phyloP scores from a whole-genome alignment of 2,888 invertebrate genomes.

The Drosophila neonasuta region DNA sequence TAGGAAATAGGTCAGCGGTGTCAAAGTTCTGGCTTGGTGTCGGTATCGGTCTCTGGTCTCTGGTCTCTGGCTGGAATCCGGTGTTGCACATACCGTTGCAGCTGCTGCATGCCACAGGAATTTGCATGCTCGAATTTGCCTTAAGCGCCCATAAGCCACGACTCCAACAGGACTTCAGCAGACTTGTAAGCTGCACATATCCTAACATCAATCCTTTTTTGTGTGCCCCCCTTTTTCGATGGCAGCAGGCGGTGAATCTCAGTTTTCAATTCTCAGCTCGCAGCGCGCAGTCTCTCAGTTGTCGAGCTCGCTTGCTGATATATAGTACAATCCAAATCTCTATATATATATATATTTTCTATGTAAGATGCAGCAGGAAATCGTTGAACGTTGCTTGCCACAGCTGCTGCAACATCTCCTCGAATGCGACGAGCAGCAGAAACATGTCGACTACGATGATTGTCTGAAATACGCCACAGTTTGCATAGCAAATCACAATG shows the following conservation, averaged over 20 bases:
- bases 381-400: conserved; percentile 21
- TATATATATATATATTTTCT: conserved; percentile 29
- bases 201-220: not conserved
- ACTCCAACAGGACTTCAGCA: conserved; percentile 3
- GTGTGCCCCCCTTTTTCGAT: too few relatives aligned
- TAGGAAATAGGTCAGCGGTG: conserved; percentile 55
- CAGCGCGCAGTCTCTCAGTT: conserved; percentile 1
- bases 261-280: conserved; percentile 12
- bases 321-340: not conserved
- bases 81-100: conserved; percentile 38
- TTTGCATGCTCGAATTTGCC: conserved; percentile 61
- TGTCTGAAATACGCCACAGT: conserved; percentile 9
- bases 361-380: conserved; percentile 1
- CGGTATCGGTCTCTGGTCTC: conserved; percentile 7
- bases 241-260: conserved; percentile 19
- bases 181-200: conserved; percentile 30
- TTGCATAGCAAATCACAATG: not conserved
- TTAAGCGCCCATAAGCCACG: conserved; percentile 49
- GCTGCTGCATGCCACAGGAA: conserved; percentile 60
- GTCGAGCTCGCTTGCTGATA: conserved; percentile 3
- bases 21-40: conserved; percentile 48
- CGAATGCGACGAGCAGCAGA: not conserved
- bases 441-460: not conserved
- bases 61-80: not conserved
- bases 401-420: conserved; percentile 33